Percentiles rank a stretch among this genome's conserved stretches.
Conservation (phyloP, 2,797 vertebrate species). For the Gymnothorax javanicus region DNA sequence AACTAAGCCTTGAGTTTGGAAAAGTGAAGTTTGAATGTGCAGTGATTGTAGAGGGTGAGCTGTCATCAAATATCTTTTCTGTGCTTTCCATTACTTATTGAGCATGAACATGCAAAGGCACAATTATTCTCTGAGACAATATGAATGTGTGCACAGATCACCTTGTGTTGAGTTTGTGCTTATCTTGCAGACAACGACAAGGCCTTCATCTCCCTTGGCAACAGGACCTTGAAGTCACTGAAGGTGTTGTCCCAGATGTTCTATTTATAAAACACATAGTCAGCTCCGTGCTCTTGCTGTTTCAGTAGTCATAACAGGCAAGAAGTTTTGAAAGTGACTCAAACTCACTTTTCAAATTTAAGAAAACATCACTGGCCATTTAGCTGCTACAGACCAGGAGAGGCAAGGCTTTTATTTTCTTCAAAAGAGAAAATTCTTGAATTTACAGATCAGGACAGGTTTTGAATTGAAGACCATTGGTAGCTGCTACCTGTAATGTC, state of each 20-base stretch:
- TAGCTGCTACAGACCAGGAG: neutral
- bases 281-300: neutral
- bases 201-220: constrained; percentile 78
- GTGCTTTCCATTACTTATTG: neutral
- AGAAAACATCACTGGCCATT: neutral
- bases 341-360: neutral
- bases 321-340: neutral
- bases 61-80: neutral
- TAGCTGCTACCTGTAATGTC: neutral
- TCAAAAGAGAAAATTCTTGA: neutral
- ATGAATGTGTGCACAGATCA: neutral
- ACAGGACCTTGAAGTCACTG: constrained; percentile 79
- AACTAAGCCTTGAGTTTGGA: constrained; percentile 73
- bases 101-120: neutral
- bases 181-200: constrained; percentile 75
- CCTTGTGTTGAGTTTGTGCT: constrained; percentile 19
- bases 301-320: neutral
- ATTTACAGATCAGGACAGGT: neutral
- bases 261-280: neutral
- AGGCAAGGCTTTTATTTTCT: neutral
- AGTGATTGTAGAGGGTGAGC: constrained; percentile 77
- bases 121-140: neutral
- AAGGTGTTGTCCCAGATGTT: constrained; percentile 71
- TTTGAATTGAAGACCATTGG: neutral
- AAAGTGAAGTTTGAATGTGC: constrained; percentile 68